These are phyloP conservation scores for Ochotona curzoniae DNA, from an alignment of 2,113 vertebrate species.

Conservation along the genomic window DNA sequence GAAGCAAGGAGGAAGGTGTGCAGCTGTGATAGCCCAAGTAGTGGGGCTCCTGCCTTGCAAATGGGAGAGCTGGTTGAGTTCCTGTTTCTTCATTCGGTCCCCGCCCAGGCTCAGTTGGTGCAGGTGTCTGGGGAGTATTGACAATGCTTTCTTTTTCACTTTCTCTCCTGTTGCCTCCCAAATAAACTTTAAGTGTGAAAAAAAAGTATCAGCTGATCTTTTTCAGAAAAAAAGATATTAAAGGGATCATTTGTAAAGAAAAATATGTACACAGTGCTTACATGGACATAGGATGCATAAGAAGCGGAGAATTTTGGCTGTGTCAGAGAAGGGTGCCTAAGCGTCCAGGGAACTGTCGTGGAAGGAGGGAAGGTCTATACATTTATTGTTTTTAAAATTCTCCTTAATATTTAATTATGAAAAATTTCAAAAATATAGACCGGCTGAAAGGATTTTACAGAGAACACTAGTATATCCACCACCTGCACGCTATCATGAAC, in stretches of 20 bases:
- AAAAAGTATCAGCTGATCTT: neutral
- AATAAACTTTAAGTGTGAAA: too few relatives aligned
- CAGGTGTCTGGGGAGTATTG: too few relatives aligned
- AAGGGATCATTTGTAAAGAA: neutral
- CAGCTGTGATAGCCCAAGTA: too few relatives aligned
- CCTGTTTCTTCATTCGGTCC: too few relatives aligned
- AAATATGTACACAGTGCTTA: neutral
- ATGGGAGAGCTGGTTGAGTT: too few relatives aligned
- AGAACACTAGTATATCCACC: neutral
- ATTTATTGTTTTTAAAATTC: neutral
- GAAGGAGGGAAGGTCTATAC: neutral
- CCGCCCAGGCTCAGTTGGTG: too few relatives aligned
- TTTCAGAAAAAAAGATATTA: constrained; percentile 12
- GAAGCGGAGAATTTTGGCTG: neutral
- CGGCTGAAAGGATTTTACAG: neutral
- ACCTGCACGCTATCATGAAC: neutral
- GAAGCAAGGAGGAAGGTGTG: too few relatives aligned
- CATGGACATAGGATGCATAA: neutral
- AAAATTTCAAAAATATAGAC: constrained; percentile 6
- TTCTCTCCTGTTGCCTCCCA: too few relatives aligned
- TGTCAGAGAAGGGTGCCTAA: neutral
- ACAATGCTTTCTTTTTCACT: too few relatives aligned
- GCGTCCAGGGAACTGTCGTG: neutral
- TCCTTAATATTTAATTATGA: neutral
- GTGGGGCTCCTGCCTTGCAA: too few relatives aligned